Evolutionary conservation across 2,888 invertebrate genomes (phyloP).

Genomic region (Andrena dorsata): DNA sequence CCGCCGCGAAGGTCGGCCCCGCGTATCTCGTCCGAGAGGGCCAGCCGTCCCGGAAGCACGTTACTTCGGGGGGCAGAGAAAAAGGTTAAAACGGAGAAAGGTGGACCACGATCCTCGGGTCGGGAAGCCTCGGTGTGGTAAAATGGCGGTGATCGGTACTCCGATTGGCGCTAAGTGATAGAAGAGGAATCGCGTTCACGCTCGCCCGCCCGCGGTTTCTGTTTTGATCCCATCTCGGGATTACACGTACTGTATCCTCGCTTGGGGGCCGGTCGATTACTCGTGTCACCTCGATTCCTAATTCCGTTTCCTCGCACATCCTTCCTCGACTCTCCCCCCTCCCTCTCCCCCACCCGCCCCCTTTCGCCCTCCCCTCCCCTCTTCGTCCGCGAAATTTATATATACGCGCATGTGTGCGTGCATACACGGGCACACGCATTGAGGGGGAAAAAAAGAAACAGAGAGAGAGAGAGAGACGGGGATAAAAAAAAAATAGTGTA

Average conservation of each 20-base stretch:
- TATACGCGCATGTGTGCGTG: no score
- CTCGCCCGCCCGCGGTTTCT: constrained; percentile 66
- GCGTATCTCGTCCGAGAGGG: constrained; percentile 43
- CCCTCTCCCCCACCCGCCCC: neutral
- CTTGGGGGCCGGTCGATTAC: constrained; percentile 24
- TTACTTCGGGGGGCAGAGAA: neutral
- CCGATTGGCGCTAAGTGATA: constrained; percentile 77
- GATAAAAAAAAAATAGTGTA: constrained; percentile 41
- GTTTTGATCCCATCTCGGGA: constrained; percentile 60
- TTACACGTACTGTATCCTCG: constrained; percentile 1
- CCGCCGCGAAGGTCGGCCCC: constrained; percentile 36
- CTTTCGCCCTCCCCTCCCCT: neutral
- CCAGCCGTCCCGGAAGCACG: constrained; percentile 33
- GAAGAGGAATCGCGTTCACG: constrained; percentile 69
- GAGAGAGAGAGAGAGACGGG: neutral
- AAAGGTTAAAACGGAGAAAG: constrained; percentile 60
- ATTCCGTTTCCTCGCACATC: constrained; percentile 20
- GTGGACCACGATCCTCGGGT: constrained; percentile 57
- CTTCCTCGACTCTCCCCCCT: neutral
- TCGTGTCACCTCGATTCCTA: constrained; percentile 33
- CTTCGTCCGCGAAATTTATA: constrained; percentile 28
- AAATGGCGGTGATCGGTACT: constrained; percentile 83
- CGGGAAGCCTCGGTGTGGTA: constrained; percentile 70
- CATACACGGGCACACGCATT: no score
- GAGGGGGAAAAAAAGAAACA: neutral